Base-by-base conservation (phyloP, 1,140 invertebrate species). In the Plutomurus gul region DNA sequence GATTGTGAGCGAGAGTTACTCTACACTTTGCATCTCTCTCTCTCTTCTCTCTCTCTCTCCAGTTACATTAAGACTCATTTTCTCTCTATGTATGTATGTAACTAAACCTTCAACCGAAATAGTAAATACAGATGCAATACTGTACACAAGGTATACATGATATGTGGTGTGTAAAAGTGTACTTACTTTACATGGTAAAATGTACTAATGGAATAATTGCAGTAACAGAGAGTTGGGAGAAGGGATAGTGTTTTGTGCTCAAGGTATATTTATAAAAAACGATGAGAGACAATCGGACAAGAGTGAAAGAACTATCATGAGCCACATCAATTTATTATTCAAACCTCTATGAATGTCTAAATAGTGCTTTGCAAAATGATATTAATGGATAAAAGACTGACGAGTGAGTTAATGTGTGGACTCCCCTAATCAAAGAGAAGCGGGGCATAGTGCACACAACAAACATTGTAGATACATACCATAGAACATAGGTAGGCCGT, bases 321-420 rank as follows among this genome's bases (percentile, higher is more conserved):
- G 49, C 75, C 75, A 40, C 27, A 75, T 81, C 72, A 78, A 81
- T 81, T 81, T 74, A 81, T 81, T 78, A 81, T 81, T 81, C 49
- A 81, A 81, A 75, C 40, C 51, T 77, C 75, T 81, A 78, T 81
- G 80, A 81, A 81, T 81, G 72, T 70, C 72, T 81, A 81, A 81
- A 78, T 78, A 78, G 65, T 71, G 20, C 30, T 71, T 65, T 78
- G 77, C 43, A 73, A 73, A n/a, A 78, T 51, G 70, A 74, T 74
- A 74, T 78, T 78, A 78, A 78, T 78, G 77, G 70, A 75, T 56
- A 78, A 78, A 78, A 56, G 77, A 73, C 43, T 76, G 56, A n/a
- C n/a, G n/a, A 71, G 60, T 76, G 40, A 73, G 73, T 37, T 46
- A 37, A 22, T 39, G 73, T n/a, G n/a, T 75, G 43, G 73, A 46